Percentiles rank a stretch among this genome's conserved stretches.
These are phyloP conservation scores for Pyrrhia umbra DNA, from an alignment of 2,888 invertebrate genomes.

Conservation along the genomic window DNA sequence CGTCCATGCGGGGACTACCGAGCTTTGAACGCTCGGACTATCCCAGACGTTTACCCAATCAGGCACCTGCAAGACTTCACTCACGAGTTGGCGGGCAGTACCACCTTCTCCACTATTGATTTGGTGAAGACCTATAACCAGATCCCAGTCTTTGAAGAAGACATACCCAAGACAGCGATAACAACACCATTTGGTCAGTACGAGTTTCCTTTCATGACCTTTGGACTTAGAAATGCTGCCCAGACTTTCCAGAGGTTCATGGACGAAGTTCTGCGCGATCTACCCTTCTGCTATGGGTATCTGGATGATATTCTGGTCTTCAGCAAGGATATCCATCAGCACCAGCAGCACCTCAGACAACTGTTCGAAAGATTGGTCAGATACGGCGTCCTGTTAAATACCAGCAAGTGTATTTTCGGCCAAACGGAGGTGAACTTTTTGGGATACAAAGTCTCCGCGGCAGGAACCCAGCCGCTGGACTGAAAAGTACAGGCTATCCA, in stretches of 20 bases:
- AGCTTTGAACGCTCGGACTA: not conserved
- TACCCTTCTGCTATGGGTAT: constrained; percentile 38
- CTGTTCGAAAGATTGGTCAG: constrained; percentile 27
- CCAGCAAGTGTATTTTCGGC: constrained; percentile 34
- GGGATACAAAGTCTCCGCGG: constrained; percentile 36
- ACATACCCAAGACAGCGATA: constrained; percentile 40
- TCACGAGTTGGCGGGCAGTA: not conserved
- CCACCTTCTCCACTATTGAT: not conserved
- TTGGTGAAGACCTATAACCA: constrained; percentile 4
- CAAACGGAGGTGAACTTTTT: constrained; percentile 29
- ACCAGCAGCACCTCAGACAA: constrained; percentile 13
- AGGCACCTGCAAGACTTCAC: constrained; percentile 4
- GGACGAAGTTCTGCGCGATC: constrained; percentile 25
- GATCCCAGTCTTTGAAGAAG: constrained; percentile 5
- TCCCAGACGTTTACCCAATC: not conserved
- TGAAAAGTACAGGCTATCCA: constrained; percentile 21
- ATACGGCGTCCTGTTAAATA: too few relatives aligned
- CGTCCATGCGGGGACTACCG: constrained; percentile 1
- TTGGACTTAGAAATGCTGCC: constrained; percentile 42
- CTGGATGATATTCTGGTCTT: constrained; percentile 35
- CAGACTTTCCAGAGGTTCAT: constrained; percentile 53
- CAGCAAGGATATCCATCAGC: not conserved
- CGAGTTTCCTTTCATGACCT: constrained; percentile 6
- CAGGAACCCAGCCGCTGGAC: constrained; percentile 15
- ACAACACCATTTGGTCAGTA: constrained; percentile 37